A percentile compares a stretch with the other conserved stretches of the same genome.
Conservation (phyloP, 2,888 invertebrate species). For the Mythimna pallens region DNA sequence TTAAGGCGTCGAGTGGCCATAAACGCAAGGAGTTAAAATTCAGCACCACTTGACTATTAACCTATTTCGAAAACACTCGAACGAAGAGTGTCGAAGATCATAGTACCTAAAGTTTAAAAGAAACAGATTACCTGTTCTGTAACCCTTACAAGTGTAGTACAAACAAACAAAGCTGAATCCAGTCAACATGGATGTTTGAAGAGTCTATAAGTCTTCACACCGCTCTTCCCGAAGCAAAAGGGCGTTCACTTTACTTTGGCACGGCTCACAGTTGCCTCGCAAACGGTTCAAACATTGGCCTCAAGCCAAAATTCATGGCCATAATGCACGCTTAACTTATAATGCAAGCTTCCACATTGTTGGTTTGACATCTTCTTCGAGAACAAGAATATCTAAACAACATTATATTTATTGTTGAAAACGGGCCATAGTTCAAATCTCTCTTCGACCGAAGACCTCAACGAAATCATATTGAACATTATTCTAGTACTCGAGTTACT, state of each 20-base stretch:
- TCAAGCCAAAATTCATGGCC: conserved; percentile 74
- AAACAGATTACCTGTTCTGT: conserved; percentile 7
- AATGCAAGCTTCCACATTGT: conserved; percentile 66
- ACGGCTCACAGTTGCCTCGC: conserved; percentile 73
- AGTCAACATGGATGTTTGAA: conserved; percentile 67
- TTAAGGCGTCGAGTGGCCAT: conserved; percentile 45
- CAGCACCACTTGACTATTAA: conserved; percentile 46
- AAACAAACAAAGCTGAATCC: conserved; percentile 54
- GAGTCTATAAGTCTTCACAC: conserved; percentile 75
- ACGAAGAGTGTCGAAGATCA: conserved; percentile 16
- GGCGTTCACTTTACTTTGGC: conserved; percentile 79
- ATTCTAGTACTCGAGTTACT: neutral
- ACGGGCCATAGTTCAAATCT: neutral
- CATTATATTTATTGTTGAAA: neutral
- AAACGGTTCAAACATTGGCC: conserved; percentile 79
- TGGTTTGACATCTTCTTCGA: conserved; percentile 63
- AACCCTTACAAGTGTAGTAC: conserved; percentile 25
- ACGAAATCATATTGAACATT: conserved; percentile 13
- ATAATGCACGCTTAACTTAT: conserved; percentile 73
- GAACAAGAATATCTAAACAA: conserved; percentile 25
- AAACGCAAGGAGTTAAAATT: conserved; percentile 41
- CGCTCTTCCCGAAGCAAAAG: conserved; percentile 75
- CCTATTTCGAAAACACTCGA: conserved; percentile 35
- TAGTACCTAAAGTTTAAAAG: conserved; percentile 5
- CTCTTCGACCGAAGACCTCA: no score